Evolutionary conservation across 1,140 invertebrate species (phyloP).

Genomic region (Saccostrea cuccullata): DNA sequence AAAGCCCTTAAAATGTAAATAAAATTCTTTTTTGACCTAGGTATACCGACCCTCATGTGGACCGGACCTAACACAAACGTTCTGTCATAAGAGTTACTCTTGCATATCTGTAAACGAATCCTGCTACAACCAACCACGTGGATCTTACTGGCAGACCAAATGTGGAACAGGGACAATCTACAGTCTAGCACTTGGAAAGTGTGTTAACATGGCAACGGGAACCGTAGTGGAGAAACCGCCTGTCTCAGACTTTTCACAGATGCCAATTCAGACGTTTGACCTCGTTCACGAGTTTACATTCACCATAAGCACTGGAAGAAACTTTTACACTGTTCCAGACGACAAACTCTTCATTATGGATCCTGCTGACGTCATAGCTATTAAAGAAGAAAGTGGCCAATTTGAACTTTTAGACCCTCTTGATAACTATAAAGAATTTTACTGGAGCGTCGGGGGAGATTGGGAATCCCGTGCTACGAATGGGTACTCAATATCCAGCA

Average conservation of each 20-base stretch:
- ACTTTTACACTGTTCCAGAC: conserved; percentile 60
- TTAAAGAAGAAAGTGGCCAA: conserved; percentile 45
- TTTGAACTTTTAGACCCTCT: conserved; percentile 48
- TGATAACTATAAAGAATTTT: conserved; percentile 52
- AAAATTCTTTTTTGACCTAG: conserved; percentile 36
- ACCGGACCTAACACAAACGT: conserved; percentile 22
- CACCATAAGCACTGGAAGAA: conserved; percentile 38
- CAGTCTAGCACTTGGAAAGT: conserved; percentile 50
- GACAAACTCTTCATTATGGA: conserved; percentile 46
- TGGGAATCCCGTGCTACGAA: neutral
- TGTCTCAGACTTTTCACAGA: conserved; percentile 28
- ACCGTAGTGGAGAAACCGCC: neutral
- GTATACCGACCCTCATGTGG: conserved; percentile 54
- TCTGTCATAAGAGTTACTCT: conserved; percentile 56
- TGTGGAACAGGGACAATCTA: conserved; percentile 54
- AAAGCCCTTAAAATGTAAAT: neutral
- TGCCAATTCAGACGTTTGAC: conserved; percentile 35
- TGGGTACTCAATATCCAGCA: conserved; percentile 43
- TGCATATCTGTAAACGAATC: conserved; percentile 50
- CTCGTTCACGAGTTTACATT: conserved; percentile 47
- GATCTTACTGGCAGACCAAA: conserved; percentile 47
- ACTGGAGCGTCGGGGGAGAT: conserved; percentile 52
- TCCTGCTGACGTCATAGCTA: conserved; percentile 57
- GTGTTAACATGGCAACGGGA: conserved; percentile 51
- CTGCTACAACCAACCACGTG: conserved; percentile 47